These are phyloP conservation scores for Nemotelus nigrinus DNA, from an alignment of 2,888 invertebrate genomes.

Conservation along the genomic window DNA sequence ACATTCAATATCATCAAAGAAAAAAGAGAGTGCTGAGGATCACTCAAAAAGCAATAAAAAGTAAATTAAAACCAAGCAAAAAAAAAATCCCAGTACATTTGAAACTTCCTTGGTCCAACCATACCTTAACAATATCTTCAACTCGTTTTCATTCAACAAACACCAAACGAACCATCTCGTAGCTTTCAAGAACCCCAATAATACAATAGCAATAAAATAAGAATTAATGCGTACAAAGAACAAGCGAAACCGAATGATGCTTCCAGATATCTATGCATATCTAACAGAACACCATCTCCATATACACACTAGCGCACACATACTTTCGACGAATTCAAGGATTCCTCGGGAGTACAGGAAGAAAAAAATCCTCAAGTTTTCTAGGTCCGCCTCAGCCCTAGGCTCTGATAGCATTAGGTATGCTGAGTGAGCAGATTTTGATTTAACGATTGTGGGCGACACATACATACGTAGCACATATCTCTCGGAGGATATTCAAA, in stretches of 20 bases:
- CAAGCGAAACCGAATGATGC: not conserved
- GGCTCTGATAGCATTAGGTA: not conserved
- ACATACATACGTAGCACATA: slow-evolving; percentile 5
- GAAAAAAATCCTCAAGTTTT: not conserved
- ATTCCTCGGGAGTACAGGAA: not conserved
- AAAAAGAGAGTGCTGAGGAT: too few species aligned
- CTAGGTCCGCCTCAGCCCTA: not conserved
- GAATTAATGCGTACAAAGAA: slow-evolving; percentile 24
- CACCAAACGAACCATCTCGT: too few species aligned
- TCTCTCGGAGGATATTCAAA: slow-evolving; percentile 46
- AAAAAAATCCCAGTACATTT: too few species aligned
- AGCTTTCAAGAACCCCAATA: not conserved
- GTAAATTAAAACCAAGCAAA: too few species aligned
- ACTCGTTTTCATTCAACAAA: too few species aligned
- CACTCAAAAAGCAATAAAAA: too few species aligned
- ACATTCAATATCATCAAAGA: too few species aligned
- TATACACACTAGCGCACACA: not conserved
- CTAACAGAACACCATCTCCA: not conserved
- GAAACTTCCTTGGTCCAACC: too few species aligned
- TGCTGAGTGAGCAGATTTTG: slow-evolving; percentile 41
- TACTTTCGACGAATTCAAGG: not conserved
- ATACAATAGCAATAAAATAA: slow-evolving; percentile 35
- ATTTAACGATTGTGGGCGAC: slow-evolving; percentile 25
- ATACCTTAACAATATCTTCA: too few species aligned
- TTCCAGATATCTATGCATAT: too few species aligned